A percentile compares a stretch with the other conserved stretches of the same genome.
Evolutionary conservation across 2,888 invertebrate species (phyloP).

Genomic region (Mesopsocus fuscifrons): DNA sequence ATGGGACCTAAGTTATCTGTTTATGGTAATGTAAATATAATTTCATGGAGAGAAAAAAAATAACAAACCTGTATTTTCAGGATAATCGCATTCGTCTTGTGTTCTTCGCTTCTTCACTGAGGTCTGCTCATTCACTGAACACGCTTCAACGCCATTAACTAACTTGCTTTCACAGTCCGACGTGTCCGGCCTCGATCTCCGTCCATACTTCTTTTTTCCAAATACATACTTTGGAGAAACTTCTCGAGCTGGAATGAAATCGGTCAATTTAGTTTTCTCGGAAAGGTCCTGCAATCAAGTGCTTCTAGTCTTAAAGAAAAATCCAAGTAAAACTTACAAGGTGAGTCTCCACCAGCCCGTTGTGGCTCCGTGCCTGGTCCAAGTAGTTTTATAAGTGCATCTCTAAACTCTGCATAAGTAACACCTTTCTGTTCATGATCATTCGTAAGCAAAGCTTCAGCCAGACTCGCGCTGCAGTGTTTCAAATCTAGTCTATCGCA

Average conservation of each 20-base stretch:
- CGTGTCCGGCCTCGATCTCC: constrained; percentile 42
- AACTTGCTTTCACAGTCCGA: constrained; percentile 23
- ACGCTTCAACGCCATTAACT: constrained; percentile 24
- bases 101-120: constrained; percentile 7
- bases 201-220: constrained; percentile 56
- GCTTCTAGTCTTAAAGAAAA: not conserved
- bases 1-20: too few species aligned
- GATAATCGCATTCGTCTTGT: constrained; percentile 3
- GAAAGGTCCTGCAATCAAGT: too few species aligned
- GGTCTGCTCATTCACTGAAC: constrained; percentile 9
- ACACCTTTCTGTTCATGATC: not conserved
- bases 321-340: not conserved
- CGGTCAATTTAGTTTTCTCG: too few species aligned
- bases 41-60: not conserved
- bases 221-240: constrained; percentile 52
- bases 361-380: not conserved
- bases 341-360: not conserved
- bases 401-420: not conserved
- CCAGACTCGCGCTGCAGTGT: not conserved
- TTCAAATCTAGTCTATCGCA: not conserved
- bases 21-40: too few species aligned
- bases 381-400: not conserved
- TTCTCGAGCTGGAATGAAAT: constrained; percentile 35
- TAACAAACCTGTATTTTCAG: constrained; percentile 14
- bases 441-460: not conserved